Conservation (phyloP, 1,140 invertebrate species). For the Agrilus planipennis region DNA sequence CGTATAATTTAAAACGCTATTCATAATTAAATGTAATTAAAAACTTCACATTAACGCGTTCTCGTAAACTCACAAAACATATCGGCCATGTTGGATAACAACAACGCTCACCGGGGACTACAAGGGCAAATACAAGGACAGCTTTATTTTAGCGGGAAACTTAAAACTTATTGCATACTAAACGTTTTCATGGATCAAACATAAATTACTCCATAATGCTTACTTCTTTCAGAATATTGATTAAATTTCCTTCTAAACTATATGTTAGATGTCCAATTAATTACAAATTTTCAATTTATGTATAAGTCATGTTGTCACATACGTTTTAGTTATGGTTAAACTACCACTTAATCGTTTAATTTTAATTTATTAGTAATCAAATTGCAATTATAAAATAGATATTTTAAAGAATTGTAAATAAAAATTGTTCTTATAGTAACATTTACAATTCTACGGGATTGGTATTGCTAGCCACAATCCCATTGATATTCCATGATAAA, state of each 20-base stretch:
- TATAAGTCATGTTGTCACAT: no score
- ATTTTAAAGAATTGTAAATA: no score
- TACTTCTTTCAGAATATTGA: conserved; percentile 22
- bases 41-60: conserved; percentile 21
- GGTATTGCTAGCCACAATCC: no score
- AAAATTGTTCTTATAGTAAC: no score
- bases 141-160: conserved; percentile 18
- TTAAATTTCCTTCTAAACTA: conserved; percentile 13
- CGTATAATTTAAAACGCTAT: conserved; percentile 1
- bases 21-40: conserved; percentile 1
- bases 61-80: conserved; percentile 31
- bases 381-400: no score
- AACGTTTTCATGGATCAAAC: background rate
- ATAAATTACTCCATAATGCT: background rate
- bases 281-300: conserved; percentile 11
- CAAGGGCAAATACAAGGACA: conserved; percentile 30
- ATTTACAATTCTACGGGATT: no score
- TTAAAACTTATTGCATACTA: conserved; percentile 8
- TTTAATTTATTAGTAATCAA: no score
- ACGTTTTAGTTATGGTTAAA: no score
- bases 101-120: conserved; percentile 33
- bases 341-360: no score
- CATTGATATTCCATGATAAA: no score
- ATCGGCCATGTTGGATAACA: conserved; percentile 36
- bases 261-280: conserved; percentile 16